phyloP scores from a whole-genome alignment of 2,113 vertebrate species.

The Lagopus muta region DNA sequence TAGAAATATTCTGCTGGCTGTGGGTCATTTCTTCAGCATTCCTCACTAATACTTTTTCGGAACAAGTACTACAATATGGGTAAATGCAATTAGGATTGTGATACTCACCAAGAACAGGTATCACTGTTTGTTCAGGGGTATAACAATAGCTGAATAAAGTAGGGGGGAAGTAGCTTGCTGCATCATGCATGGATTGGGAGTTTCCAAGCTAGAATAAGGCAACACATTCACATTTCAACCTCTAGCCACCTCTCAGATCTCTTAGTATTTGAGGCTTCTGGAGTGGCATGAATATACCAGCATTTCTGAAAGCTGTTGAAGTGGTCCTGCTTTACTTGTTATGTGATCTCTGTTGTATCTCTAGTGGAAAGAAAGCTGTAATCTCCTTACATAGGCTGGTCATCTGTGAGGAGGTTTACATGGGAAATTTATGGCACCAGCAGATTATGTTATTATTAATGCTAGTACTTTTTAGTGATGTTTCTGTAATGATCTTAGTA shows the following conservation, averaged over 20 bases:
- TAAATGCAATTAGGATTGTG: neutral
- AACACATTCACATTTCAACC: neutral
- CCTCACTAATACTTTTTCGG: neutral
- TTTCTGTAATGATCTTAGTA: neutral
- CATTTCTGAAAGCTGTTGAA: neutral
- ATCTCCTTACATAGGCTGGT: neutral
- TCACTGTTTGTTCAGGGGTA: neutral
- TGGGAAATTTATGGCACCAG: neutral
- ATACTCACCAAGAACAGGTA: neutral
- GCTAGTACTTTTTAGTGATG: neutral
- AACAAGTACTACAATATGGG: neutral
- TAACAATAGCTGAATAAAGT: neutral
- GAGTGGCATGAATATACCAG: neutral
- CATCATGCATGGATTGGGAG: neutral
- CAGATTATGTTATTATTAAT: neutral
- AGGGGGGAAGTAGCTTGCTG: neutral
- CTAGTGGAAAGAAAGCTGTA: neutral
- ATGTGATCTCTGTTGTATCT: neutral
- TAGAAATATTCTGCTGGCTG: slow-evolving; percentile 18
- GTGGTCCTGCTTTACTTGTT: neutral
- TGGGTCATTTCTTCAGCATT: neutral
- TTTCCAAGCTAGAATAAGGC: neutral
- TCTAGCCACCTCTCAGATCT: neutral
- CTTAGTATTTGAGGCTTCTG: neutral
- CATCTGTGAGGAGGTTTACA: neutral